Evolutionary conservation across 2,888 invertebrate genomes (phyloP).

Genomic region (Cantharis flavilabris): DNA sequence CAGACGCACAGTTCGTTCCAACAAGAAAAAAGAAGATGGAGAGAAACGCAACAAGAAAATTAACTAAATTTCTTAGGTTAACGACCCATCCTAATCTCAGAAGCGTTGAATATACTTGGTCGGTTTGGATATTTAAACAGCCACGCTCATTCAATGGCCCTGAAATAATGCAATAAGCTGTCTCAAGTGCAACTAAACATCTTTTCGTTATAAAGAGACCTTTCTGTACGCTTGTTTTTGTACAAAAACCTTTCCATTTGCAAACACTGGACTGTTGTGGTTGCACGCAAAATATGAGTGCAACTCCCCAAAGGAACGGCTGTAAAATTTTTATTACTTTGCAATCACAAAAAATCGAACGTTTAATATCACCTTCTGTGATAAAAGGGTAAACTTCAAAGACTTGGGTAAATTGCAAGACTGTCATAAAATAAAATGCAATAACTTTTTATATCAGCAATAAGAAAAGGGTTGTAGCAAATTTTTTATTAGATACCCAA

Average conservation of each 20-base stretch:
- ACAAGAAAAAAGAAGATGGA: constrained; percentile 17
- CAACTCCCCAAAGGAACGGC: not conserved
- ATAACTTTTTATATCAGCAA: constrained; percentile 1
- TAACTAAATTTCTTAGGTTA: constrained; percentile 36
- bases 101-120: constrained; percentile 40
- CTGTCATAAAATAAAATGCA: not conserved
- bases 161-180: constrained; percentile 32
- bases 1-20: not conserved
- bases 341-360: not conserved
- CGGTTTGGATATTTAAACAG: constrained; percentile 24
- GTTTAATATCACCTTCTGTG: not conserved
- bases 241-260: constrained; percentile 8
- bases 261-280: constrained; percentile 6
- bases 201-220: constrained; percentile 31
- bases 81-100: constrained; percentile 47
- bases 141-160: constrained; percentile 31
- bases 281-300: not conserved
- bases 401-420: not conserved
- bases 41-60: constrained; percentile 17
- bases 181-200: constrained; percentile 31
- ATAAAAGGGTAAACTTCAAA: constrained; percentile 4
- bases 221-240: constrained; percentile 20
- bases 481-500: not conserved
- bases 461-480: constrained; percentile 14
- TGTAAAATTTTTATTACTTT: constrained; percentile 1